A percentile compares a stretch with the other conserved stretches of the same genome.
Conservation (phyloP, 1,140 invertebrate genomes). For the Amyelois transitella region DNA sequence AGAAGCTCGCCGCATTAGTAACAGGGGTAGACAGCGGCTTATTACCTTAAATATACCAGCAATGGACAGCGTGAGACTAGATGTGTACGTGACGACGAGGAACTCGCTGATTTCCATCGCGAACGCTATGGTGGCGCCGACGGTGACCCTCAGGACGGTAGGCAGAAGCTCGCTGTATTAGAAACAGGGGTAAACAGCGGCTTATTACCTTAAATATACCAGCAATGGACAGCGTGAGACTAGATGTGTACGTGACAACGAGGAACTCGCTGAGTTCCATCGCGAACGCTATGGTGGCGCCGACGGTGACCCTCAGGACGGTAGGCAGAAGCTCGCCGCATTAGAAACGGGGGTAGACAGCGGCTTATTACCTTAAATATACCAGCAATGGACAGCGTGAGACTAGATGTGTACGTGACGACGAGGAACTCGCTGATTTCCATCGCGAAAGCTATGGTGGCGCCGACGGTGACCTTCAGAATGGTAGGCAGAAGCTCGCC, state of each 20-base stretch:
- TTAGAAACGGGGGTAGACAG: no score
- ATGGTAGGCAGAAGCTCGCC: slow-evolving; percentile 46
- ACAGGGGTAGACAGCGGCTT: no score
- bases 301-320: slow-evolving; percentile 75
- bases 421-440: slow-evolving; percentile 96
- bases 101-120: slow-evolving; percentile 97
- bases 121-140: slow-evolving; percentile 93
- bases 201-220: slow-evolving; percentile 97
- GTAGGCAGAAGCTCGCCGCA: slow-evolving; percentile 47
- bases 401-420: slow-evolving; percentile 95
- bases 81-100: slow-evolving; percentile 94
- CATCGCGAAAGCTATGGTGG: slow-evolving; percentile 94
- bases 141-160: slow-evolving; percentile 69
- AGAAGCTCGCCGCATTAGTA: slow-evolving; percentile 37
- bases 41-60: slow-evolving; percentile 97
- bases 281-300: slow-evolving; percentile 92
- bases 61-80: slow-evolving; percentile 95
- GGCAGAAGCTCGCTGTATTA: slow-evolving; percentile 42
- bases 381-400: slow-evolving; percentile 93
- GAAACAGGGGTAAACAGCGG: no score
- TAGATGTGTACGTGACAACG: slow-evolving; percentile 95
- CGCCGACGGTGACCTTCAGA: slow-evolving; percentile 80
- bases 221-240: slow-evolving; percentile 94
- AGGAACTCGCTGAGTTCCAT: slow-evolving; percentile 98
- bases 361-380: slow-evolving; percentile 90